phyloP scores from a whole-genome alignment of 1,140 invertebrate genomes.

The Thalassaphorura encarpata region DNA sequence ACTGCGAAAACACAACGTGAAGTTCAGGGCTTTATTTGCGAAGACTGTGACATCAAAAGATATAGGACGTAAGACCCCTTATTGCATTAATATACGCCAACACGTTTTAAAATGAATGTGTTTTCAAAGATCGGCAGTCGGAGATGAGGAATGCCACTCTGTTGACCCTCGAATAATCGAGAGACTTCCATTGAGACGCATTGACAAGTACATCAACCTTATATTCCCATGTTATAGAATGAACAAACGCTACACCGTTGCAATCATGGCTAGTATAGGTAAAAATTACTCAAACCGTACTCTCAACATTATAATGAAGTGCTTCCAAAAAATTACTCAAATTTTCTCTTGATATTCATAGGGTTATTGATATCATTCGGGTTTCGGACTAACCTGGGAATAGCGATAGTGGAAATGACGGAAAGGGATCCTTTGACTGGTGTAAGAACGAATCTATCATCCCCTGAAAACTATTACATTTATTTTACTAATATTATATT shows the following conservation, averaged over 20 bases:
- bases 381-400: conserved; percentile 93
- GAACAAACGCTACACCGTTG: conserved; percentile 76
- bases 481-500: conserved; percentile 5
- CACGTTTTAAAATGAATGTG: no score
- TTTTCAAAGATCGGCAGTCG: conserved; percentile 4
- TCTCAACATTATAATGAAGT: neutral
- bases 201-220: conserved; percentile 75
- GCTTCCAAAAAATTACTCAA: no score
- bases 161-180: conserved; percentile 41
- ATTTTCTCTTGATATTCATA: conserved; percentile 32
- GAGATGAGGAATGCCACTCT: conserved; percentile 29
- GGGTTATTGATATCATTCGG: conserved; percentile 88
- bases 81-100: no score
- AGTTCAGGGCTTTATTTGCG: no score
- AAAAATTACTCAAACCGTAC: conserved; percentile 29
- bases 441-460: conserved; percentile 5
- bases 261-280: conserved; percentile 70
- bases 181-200: conserved; percentile 67
- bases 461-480: neutral
- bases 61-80: no score
- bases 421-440: conserved; percentile 41
- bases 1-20: no score
- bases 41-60: no score
- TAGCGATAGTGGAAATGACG: conserved; percentile 73
- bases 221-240: conserved; percentile 68